These are phyloP conservation scores for Xyrauchen texanus DNA, from an alignment of 2,113 vertebrate genomes.

Conservation along the genomic window DNA sequence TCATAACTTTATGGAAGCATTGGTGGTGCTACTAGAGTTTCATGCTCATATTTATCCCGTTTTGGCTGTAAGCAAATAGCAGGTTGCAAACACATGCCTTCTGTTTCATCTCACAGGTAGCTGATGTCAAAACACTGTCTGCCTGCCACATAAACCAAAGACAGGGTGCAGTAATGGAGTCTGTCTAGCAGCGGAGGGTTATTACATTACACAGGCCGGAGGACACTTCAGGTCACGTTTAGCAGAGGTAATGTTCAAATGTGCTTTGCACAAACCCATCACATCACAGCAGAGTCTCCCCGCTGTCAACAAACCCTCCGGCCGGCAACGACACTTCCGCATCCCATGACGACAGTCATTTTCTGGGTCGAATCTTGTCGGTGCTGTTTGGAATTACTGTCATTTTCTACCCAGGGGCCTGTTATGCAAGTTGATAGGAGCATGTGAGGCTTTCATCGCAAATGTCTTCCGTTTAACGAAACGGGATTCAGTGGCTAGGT, in stretches of 20 bases:
- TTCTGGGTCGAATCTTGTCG: conserved; percentile 48
- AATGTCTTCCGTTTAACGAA: conserved; percentile 14
- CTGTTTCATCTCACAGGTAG: not conserved
- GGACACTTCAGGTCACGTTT: conserved; percentile 18
- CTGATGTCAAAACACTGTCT: not conserved
- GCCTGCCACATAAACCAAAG: not conserved
- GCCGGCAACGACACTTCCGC: not conserved
- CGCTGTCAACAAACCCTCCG: conserved; percentile 8
- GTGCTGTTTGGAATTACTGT: conserved; percentile 46
- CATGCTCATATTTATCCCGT: too few species aligned
- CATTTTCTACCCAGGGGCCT: conserved; percentile 55
- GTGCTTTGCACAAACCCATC: conserved; percentile 55
- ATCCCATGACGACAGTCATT: conserved; percentile 31
- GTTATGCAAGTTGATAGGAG: conserved; percentile 52
- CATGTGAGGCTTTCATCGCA: conserved; percentile 57
- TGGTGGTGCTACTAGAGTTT: not conserved
- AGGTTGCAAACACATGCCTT: conserved; percentile 6
- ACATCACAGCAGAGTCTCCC: conserved; percentile 47
- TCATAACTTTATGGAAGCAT: not conserved
- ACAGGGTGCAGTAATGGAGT: not conserved
- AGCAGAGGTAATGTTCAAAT: not conserved
- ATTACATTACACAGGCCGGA: conserved; percentile 7
- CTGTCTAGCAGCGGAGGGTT: not conserved
- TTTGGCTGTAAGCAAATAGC: not conserved
- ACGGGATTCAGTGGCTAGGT: conserved; percentile 16